A percentile compares a stretch with the other conserved stretches of the same genome.
phyloP scores from a whole-genome alignment of 2,113 vertebrate genomes.

The Vidua chalybeata region DNA sequence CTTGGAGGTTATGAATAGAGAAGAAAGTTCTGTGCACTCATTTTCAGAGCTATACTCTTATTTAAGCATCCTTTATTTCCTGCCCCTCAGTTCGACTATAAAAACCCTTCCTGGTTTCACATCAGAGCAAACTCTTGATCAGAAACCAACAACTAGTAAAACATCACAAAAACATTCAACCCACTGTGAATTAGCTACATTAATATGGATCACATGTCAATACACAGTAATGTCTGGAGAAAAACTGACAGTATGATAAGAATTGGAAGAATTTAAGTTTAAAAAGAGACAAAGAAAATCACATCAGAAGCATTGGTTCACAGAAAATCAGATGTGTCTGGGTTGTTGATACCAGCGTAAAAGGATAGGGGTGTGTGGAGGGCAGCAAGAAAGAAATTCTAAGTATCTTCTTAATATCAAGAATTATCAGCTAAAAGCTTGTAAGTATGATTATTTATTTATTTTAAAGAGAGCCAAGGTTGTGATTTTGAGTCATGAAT shows the following conservation, averaged over 20 bases:
- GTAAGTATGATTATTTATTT: neutral
- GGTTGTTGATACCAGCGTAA: neutral
- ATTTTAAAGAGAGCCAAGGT: neutral
- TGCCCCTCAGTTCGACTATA: neutral
- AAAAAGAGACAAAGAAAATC: neutral
- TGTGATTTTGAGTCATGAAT: neutral
- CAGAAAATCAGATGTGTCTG: neutral
- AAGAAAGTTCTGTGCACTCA: neutral
- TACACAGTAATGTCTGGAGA: neutral
- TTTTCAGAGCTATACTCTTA: neutral
- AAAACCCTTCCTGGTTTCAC: neutral
- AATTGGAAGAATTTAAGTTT: neutral
- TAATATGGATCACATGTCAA: neutral
- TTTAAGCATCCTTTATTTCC: constrained; percentile 2
- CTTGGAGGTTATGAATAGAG: constrained; percentile 61
- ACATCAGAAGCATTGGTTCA: neutral
- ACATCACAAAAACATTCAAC: neutral
- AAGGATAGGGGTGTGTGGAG: neutral
- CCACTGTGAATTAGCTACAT: neutral
- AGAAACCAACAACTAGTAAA: neutral
- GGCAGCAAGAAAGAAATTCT: neutral
- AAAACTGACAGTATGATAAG: neutral
- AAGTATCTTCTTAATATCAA: neutral
- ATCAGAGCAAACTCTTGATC: constrained; percentile 15
- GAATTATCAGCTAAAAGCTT: neutral